Base-by-base conservation (phyloP, 2,797 vertebrate genomes). In the Oophaga sylvatica region DNA sequence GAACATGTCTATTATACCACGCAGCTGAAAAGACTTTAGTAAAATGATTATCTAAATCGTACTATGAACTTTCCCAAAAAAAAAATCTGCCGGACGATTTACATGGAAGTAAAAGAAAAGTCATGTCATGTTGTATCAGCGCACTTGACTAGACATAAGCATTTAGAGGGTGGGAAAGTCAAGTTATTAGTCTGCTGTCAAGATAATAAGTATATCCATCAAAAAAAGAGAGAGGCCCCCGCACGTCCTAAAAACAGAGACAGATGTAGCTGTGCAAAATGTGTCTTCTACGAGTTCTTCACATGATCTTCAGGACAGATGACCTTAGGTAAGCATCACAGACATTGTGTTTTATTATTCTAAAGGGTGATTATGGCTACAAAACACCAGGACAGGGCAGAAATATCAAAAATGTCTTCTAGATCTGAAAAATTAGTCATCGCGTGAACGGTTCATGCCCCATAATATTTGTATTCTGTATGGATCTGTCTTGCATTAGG, bases 161-260 rank as follows among this genome's bases (percentile, higher is more conserved):
- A 57, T 70, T 83, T 83, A 83, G 67, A 67, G 29, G 81, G 26
- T 10, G 26, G n/a, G 31, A 19, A 65, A 81, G 65, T 20, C 81
- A 60, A 73, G 45, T 20, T 71, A 83, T 73, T 83, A 73, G 67
- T 83, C 81, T 83, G 53, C 67, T 71, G 81, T 83, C 81, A 83
- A 83, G 81, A 83, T 83, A 83, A 83, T 70, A 83, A 73, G 48
- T 6, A 83, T 56, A 83, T 71, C 57, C 56, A 45, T 83, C 48
- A 83, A 31, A 71, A 31, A 22, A 29, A 73, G 45, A 60, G 45
- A 60, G 68, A 13, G 48, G 48, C 16, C 63, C 41, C 48, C 19
- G n/a, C n/a, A 26, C 71, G 57, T 35, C 20, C 48, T 71, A 22
- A 83, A 83, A 83, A 59, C 81, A 59, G 48, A 83, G 67, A 83